Evolutionary conservation across 2,113 vertebrate genomes (phyloP).

Genomic region (Catharus fuscescens): DNA sequence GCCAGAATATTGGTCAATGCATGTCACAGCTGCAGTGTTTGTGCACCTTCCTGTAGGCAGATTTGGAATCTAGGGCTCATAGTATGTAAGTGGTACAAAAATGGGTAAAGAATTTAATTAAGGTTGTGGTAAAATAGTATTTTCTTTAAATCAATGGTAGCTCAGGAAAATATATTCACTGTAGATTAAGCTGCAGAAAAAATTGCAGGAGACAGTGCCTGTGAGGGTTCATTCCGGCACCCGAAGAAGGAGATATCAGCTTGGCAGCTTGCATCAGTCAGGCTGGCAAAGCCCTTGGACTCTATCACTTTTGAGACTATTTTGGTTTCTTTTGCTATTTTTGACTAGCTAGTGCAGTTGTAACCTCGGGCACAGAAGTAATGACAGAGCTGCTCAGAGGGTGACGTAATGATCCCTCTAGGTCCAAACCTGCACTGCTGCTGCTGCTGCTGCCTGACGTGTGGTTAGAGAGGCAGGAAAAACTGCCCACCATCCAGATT

Average conservation of each 20-base stretch:
- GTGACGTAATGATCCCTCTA: background rate
- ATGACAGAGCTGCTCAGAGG: background rate
- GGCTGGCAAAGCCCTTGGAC: background rate
- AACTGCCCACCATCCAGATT: background rate
- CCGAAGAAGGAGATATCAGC: accelerated
- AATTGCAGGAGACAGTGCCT: background rate
- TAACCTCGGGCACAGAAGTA: background rate
- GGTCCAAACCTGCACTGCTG: background rate
- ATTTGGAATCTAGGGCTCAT: background rate
- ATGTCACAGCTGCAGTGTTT: background rate
- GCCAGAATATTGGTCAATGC: background rate
- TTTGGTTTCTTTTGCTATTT: background rate
- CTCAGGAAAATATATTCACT: background rate
- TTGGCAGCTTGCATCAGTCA: background rate
- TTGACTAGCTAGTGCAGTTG: background rate
- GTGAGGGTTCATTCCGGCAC: background rate
- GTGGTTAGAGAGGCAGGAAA: background rate
- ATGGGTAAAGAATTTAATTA: background rate
- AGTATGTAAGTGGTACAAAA: background rate
- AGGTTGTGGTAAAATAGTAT: background rate
- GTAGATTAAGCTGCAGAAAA: background rate
- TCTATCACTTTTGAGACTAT: background rate
- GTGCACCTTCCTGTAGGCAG: background rate
- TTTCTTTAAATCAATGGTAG: background rate
- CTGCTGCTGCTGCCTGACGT: background rate